These are phyloP conservation scores for Piprites chloris DNA, from an alignment of 2,113 vertebrate genomes.

Conservation along the genomic window DNA sequence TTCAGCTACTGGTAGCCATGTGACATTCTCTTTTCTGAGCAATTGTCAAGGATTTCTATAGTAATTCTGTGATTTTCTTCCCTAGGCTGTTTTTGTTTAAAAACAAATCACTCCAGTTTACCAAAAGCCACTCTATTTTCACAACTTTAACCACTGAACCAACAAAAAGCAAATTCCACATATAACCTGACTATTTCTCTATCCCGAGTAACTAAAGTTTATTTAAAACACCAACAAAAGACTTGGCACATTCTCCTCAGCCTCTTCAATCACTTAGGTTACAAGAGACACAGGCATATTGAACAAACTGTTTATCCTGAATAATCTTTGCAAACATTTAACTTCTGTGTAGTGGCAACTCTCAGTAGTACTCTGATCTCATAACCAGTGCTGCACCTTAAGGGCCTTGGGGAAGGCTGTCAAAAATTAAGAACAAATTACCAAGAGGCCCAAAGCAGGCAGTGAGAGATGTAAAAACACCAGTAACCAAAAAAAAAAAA, in stretches of 20 bases:
- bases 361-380: fast-evolving
- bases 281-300: neutral
- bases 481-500: neutral
- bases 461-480: neutral
- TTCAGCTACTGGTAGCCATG: fast-evolving
- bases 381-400: neutral
- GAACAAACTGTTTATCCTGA: neutral
- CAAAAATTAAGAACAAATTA: neutral
- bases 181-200: fast-evolving
- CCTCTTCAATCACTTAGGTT: neutral
- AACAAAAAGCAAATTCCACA: neutral
- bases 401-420: neutral
- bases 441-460: neutral
- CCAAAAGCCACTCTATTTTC: neutral
- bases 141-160: neutral
- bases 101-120: neutral
- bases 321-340: neutral
- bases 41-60: neutral
- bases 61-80: neutral
- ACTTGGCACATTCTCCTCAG: neutral
- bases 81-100: neutral
- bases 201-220: neutral
- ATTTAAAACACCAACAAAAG: neutral
- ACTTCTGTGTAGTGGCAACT: neutral
- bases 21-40: neutral